phyloP scores from a whole-genome alignment of 2,113 vertebrate genomes.

The Phaethon lepturus region DNA sequence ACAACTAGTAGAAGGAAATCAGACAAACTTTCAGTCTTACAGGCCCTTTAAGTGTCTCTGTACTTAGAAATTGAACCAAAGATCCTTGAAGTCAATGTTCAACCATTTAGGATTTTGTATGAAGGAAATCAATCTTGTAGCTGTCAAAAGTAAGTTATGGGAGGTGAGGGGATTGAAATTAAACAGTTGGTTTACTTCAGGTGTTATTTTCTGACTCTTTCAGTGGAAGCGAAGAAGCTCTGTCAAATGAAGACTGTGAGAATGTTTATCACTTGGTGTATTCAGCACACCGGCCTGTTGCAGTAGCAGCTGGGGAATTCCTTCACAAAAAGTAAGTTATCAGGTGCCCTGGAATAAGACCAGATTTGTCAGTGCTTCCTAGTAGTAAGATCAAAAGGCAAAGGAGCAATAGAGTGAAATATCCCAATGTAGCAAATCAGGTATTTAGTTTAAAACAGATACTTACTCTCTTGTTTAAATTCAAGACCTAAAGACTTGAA shows the following conservation, averaged over 20 bases:
- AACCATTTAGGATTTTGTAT: not conserved
- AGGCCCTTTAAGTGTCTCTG: not conserved
- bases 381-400: not conserved
- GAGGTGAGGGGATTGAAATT: not conserved
- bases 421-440: not conserved
- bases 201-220: slow-evolving; percentile 61
- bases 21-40: not conserved
- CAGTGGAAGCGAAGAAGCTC: slow-evolving; percentile 97
- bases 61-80: not conserved
- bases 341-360: not conserved
- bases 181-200: slow-evolving; percentile 2
- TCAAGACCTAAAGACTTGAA: not conserved
- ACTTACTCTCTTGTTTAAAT: not conserved
- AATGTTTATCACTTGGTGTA: slow-evolving; percentile 99
- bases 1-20: not conserved
- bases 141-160: not conserved
- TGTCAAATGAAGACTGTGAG: slow-evolving; percentile 99
- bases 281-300: slow-evolving; percentile 96
- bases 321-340: slow-evolving; percentile 94
- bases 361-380: not conserved
- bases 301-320: slow-evolving; percentile 97
- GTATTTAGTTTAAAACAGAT: not conserved
- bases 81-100: not conserved
- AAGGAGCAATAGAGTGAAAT: not conserved
- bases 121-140: not conserved